Evolutionary conservation across 2,888 invertebrate species (phyloP), one percentile per base, ranked within the genome.

Genomic region (Sinhomidia bicolor): DNA sequence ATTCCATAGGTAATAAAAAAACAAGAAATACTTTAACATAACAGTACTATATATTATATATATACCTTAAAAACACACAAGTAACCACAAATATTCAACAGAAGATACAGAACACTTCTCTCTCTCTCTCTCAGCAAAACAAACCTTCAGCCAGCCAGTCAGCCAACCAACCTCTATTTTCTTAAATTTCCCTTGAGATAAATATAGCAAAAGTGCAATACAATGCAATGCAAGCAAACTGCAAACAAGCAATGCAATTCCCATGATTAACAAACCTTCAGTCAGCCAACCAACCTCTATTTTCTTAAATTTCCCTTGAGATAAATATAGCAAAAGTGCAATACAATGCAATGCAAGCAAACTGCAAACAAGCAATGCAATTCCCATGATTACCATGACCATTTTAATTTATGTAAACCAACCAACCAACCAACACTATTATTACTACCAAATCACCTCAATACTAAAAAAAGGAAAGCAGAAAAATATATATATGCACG

Each of bases 51-150:
- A 29, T 62, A 26, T 5, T 32, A 65, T 29, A 6, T 65, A 65
- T 65, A 29, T 32, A 65, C 32, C 29, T 17, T n/a, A 47, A 23
- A 47, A 23, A 17, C n/a, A 68, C 12, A n/a, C 7, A 44, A 47
- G 14, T 71, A 74, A 74, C 47, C 74, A 74, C 74, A 74, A 47
- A 23, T 74, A 74, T 74, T n/a, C 32, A 78, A 78, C 54, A 78
- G 78, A 78, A 78, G 78, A 54, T 54, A 78, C 54, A 54, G 57
- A 78, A 78, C 78, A 78, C 78, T 78, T 78, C 78, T 57, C 29
- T 78, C 1, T n/a, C 71, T 20, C n/a, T n/a, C n/a, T n/a, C n/a
- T n/a, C n/a, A n/a, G n/a, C n/a, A n/a, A n/a, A n/a, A n/a, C n/a
- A n/a, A n/a, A n/a, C n/a, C n/a, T n/a, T n/a, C 23, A 1, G n/a